Evolutionary conservation across 2,797 vertebrate genomes (phyloP).

Genomic region (Furcifer pardalis): DNA sequence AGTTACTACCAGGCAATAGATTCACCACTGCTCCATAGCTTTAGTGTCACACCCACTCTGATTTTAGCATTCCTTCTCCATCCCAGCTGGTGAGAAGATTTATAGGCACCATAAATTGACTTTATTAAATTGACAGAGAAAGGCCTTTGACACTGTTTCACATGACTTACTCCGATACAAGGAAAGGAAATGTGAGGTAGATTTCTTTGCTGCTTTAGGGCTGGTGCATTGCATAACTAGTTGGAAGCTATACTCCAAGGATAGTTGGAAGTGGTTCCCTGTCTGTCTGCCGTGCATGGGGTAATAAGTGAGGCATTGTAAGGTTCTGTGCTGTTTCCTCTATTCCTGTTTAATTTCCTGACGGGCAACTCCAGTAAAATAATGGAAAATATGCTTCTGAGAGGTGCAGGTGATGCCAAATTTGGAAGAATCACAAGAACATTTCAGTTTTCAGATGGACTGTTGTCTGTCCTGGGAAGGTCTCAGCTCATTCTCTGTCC

Average conservation of each 20-base stretch:
- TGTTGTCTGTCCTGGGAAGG: too few species aligned
- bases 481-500: too few species aligned
- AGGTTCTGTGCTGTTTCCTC: neutral
- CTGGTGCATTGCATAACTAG: neutral
- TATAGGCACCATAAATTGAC: constrained; percentile 19
- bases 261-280: neutral
- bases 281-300: neutral
- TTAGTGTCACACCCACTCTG: neutral
- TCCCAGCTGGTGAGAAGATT: constrained; percentile 11
- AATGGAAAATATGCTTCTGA: neutral
- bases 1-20: neutral
- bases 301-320: neutral
- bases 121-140: constrained; percentile 24
- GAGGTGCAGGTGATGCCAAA: neutral
- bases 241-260: neutral
- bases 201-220: neutral
- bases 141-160: constrained; percentile 28
- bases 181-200: neutral
- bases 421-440: neutral
- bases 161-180: constrained; percentile 11
- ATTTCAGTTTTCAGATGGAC: too few species aligned
- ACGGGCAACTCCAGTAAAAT: neutral
- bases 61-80: neutral
- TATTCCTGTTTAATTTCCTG: neutral
- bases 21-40: neutral